These are phyloP conservation scores for Bostrychus sinensis DNA, from an alignment of 2,113 vertebrate species.

Conservation along the genomic window DNA sequence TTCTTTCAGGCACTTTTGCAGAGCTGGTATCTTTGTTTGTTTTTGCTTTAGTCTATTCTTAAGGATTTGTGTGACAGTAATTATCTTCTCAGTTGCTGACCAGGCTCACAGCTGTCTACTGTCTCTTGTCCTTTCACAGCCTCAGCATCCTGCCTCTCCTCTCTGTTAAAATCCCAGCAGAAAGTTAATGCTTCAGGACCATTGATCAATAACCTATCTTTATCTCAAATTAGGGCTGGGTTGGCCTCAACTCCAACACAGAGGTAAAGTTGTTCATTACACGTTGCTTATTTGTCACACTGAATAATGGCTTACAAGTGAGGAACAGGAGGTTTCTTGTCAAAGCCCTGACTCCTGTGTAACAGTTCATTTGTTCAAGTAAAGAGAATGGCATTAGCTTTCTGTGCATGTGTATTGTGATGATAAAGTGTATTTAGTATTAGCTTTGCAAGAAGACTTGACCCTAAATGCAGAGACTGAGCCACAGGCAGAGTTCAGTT, in stretches of 20 bases:
- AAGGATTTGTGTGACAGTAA: not conserved
- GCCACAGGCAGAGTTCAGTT: too few relatives aligned
- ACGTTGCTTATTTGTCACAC: slow-evolving; percentile 48
- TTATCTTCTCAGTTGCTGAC: not conserved
- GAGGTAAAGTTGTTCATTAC: slow-evolving; percentile 58
- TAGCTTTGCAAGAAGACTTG: too few relatives aligned
- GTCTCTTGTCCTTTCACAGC: not conserved
- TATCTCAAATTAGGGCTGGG: slow-evolving; percentile 56
- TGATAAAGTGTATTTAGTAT: too few relatives aligned
- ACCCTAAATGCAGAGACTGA: too few relatives aligned
- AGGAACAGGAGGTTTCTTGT: slow-evolving; percentile 43
- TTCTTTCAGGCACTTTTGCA: not conserved
- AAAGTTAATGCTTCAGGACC: not conserved
- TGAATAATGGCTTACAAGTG: slow-evolving; percentile 62
- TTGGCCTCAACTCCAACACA: slow-evolving; percentile 34
- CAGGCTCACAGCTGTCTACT: not conserved
- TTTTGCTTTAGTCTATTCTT: not conserved
- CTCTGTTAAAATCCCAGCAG: not conserved
- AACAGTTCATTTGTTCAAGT: slow-evolving; percentile 1
- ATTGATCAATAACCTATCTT: slow-evolving; percentile 59
- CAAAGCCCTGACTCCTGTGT: slow-evolving; percentile 37
- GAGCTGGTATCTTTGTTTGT: not conserved
- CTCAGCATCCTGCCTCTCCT: not conserved
- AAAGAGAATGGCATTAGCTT: slow-evolving; percentile 1
- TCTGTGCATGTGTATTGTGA: too few relatives aligned